Conservation (phyloP, 2,113 vertebrate genomes). For the Diphyllodes magnificus region DNA sequence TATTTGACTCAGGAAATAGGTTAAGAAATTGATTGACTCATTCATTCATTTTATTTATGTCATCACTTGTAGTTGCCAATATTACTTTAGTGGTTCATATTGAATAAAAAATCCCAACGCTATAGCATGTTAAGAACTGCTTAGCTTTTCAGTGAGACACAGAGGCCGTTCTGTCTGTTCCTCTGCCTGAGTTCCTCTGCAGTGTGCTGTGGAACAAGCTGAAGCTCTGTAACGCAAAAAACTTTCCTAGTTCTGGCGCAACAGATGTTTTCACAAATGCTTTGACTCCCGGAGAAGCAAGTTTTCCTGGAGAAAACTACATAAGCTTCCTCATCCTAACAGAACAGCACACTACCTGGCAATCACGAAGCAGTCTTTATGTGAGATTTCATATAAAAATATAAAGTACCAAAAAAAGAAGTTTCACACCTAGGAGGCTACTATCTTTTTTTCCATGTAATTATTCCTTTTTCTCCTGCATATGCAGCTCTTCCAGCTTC, state of each 20-base stretch:
- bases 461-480: background rate
- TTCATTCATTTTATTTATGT: background rate
- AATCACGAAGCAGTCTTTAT: background rate
- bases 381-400: background rate
- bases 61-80: background rate
- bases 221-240: background rate
- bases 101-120: background rate
- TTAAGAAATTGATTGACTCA: background rate
- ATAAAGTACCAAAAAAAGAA: background rate
- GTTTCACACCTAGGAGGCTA: background rate
- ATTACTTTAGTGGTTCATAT: background rate
- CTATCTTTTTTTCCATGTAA: background rate
- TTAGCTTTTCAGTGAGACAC: background rate
- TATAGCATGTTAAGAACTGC: background rate
- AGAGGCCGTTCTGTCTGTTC: background rate
- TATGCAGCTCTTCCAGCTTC: background rate
- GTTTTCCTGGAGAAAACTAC: background rate
- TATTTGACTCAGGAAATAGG: background rate
- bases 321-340: background rate
- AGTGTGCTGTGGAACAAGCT: background rate
- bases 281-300: background rate
- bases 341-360: background rate
- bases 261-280: background rate
- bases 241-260: background rate
- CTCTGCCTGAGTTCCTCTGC: background rate